A percentile compares a stretch with the other conserved stretches of the same genome.
Evolutionary conservation across 2,113 vertebrate species (phyloP).

Genomic region (Hemiscyllium ocellatum): DNA sequence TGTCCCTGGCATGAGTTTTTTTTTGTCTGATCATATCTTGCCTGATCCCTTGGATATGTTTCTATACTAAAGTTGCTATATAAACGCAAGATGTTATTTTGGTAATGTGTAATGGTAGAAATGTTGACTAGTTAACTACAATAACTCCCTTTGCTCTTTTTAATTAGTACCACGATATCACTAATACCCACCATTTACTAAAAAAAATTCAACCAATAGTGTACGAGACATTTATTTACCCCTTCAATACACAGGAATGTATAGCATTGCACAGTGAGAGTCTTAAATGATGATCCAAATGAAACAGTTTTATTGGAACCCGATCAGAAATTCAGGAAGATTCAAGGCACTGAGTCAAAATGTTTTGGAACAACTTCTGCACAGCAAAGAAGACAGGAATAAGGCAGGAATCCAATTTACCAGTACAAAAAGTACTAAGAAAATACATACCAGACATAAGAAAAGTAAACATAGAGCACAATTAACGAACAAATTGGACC

Average conservation of each 20-base stretch:
- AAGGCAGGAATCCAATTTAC: background rate
- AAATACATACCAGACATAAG: background rate
- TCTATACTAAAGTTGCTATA: background rate
- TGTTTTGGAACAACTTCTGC: conserved; percentile 30
- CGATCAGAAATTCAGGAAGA: conserved; percentile 10
- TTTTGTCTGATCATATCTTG: background rate
- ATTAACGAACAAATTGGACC: background rate
- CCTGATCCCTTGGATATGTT: background rate
- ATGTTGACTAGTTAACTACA: background rate
- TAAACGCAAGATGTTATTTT: background rate
- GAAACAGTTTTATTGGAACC: conserved; percentile 30
- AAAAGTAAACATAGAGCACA: background rate
- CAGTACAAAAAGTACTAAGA: background rate
- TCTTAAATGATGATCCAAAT: conserved; percentile 23
- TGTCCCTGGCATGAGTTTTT: background rate
- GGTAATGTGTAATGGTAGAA: background rate
- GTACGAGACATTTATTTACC: conserved; percentile 13
- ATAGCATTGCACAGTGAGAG: background rate
- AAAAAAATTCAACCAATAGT: conserved; percentile 13
- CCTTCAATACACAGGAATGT: background rate
- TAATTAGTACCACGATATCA: background rate
- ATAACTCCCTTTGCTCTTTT: background rate
- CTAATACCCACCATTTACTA: background rate
- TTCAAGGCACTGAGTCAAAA: conserved; percentile 29
- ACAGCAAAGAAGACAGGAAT: background rate